Evolutionary conservation across 2,888 invertebrate species (phyloP).

Genomic region (Drosophila rellima): DNA sequence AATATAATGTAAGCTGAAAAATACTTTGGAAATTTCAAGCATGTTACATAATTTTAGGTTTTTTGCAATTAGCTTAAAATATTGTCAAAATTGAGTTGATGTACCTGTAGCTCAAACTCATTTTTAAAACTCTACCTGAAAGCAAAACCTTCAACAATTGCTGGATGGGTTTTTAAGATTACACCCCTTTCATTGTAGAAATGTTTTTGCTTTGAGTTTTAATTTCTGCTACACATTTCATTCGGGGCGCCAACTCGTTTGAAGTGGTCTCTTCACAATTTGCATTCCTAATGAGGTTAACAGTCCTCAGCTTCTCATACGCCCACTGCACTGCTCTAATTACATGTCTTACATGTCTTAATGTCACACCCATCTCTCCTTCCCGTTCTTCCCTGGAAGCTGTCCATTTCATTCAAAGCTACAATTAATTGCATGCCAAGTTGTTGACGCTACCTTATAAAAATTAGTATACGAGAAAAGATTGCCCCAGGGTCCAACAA

Average conservation of each 20-base stretch:
- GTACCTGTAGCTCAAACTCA: not conserved
- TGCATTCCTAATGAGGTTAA: constrained; percentile 65
- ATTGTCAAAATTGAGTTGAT: not conserved
- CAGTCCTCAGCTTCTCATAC: constrained; percentile 11
- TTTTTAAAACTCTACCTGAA: not conserved
- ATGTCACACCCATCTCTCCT: constrained; percentile 17
- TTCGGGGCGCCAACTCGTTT: not conserved
- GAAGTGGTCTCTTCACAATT: constrained; percentile 29
- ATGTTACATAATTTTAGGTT: too few species aligned
- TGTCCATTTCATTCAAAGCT: constrained; percentile 24
- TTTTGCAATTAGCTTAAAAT: too few species aligned
- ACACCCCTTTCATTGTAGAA: not conserved
- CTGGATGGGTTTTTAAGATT: not conserved
- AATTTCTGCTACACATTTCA: not conserved
- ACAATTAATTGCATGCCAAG: constrained; percentile 67
- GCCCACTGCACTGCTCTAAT: constrained; percentile 45
- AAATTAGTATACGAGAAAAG: constrained; percentile 41
- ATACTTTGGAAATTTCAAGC: too few species aligned
- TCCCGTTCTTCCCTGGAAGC: constrained; percentile 9
- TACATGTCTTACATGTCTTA: constrained; percentile 23
- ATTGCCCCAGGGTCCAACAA: constrained; percentile 26
- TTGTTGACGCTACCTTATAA: constrained; percentile 58
- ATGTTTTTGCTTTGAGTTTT: not conserved
- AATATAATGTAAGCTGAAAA: too few species aligned
- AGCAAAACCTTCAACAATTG: not conserved